phyloP scores from a whole-genome alignment of 1,140 invertebrate species.

The Caenorhabditis remanei region DNA sequence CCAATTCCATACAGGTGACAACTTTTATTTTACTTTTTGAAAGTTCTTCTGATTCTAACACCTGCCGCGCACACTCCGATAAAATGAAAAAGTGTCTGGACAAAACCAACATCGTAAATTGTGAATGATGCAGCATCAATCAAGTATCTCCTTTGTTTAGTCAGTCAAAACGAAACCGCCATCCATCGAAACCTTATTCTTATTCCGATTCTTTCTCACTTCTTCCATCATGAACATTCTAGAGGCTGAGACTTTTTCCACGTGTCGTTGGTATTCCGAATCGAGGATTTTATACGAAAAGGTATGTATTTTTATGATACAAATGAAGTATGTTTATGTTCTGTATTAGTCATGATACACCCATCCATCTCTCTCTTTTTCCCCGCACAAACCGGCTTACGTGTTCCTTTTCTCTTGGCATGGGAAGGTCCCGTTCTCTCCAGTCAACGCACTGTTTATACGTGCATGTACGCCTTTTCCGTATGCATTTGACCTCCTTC shows the following conservation, averaged over 20 bases:
- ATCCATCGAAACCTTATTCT: not conserved
- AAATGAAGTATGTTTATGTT: slow-evolving; percentile 12
- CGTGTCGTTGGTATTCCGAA: slow-evolving; percentile 42
- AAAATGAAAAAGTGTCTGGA: not conserved
- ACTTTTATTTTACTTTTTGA: not conserved
- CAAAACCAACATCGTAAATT: slow-evolving; percentile 33
- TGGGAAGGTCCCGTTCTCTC: not conserved
- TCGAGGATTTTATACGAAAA: slow-evolving; percentile 32
- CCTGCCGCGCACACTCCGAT: not conserved
- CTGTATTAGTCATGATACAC: slow-evolving; percentile 50
- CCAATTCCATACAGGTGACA: no score
- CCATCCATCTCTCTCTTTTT: not conserved
- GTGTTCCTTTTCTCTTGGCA: not conserved
- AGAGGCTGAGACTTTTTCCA: slow-evolving; percentile 3
- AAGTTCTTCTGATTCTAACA: not conserved
- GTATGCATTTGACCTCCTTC: slow-evolving; percentile 6
- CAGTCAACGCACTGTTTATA: not conserved
- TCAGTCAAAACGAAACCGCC: not conserved
- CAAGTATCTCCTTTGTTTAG: not conserved
- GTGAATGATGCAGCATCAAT: not conserved
- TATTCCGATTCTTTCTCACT: not conserved
- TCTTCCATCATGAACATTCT: slow-evolving; percentile 15
- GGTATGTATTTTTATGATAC: slow-evolving; percentile 15
- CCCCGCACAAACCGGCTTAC: slow-evolving; percentile 40
- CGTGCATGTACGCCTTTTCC: slow-evolving; percentile 32